A percentile compares a stretch with the other conserved stretches of the same genome.
These are phyloP conservation scores for Sebastes matsubarae DNA, from an alignment of 2,797 vertebrate species.

Conservation along the genomic window DNA sequence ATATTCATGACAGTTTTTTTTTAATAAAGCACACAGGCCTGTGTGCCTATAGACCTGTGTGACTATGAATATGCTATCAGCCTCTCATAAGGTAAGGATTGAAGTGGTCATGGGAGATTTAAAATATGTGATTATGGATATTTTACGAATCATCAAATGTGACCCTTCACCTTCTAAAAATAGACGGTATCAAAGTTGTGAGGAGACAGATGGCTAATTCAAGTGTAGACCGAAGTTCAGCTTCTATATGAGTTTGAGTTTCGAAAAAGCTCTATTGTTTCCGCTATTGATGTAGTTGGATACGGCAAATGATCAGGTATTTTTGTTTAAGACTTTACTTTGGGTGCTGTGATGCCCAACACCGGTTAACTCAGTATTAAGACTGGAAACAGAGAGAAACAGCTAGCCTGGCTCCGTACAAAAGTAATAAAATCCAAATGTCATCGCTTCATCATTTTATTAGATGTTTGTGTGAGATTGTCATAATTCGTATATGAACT, in stretches of 20 bases:
- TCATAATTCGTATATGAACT: too few species aligned
- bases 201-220: slow-evolving; percentile 29
- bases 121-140: slow-evolving; percentile 75
- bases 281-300: neutral
- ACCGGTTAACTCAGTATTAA: neutral
- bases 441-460: too few species aligned
- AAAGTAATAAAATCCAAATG: neutral
- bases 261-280: neutral
- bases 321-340: neutral
- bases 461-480: too few species aligned
- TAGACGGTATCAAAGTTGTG: slow-evolving; percentile 33
- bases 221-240: slow-evolving; percentile 35
- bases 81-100: slow-evolving; percentile 56
- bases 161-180: slow-evolving; percentile 76
- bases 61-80: slow-evolving; percentile 77
- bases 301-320: neutral
- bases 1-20: slow-evolving; percentile 74
- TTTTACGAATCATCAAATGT: slow-evolving; percentile 61
- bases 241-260: slow-evolving; percentile 27
- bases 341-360: neutral
- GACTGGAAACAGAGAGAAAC: too few species aligned
- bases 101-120: slow-evolving; percentile 57
- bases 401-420: neutral
- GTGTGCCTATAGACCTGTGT: slow-evolving; percentile 53
- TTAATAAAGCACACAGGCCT: slow-evolving; percentile 66